These are phyloP conservation scores for Saccostrea echinata DNA, from an alignment of 1,140 invertebrate species.

Conservation along the genomic window DNA sequence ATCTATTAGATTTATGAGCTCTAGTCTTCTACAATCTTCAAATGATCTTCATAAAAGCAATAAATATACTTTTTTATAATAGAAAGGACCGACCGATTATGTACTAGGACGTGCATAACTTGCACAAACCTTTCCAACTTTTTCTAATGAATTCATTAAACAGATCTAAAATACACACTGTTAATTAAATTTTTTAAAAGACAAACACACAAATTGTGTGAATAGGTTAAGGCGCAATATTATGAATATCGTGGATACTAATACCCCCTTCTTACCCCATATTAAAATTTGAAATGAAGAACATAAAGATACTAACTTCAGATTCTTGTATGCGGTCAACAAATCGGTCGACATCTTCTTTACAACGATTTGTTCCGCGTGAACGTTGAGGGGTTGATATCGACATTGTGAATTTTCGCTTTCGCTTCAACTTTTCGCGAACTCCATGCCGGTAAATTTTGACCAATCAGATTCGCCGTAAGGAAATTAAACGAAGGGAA, in stretches of 20 bases:
- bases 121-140: no score
- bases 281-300: background rate
- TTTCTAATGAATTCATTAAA: no score
- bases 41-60: no score
- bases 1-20: no score
- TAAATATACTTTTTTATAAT: no score
- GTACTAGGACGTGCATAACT: no score
- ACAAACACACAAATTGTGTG: no score
- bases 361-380: slow-evolving; percentile 16
- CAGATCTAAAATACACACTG: no score
- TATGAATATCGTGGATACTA: background rate
- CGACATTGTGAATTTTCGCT: slow-evolving; percentile 33
- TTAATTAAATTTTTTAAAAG: no score
- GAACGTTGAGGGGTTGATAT: slow-evolving; percentile 6
- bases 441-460: slow-evolving; percentile 38
- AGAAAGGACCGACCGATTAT: no score
- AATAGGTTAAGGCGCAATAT: slow-evolving; percentile 3
- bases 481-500: background rate
- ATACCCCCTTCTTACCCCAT: background rate
- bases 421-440: slow-evolving; percentile 42
- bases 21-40: no score
- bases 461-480: slow-evolving; percentile 39
- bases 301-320: background rate
- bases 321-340: slow-evolving; percentile 36
- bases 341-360: slow-evolving; percentile 44